Evolutionary conservation across 2,113 vertebrate genomes (phyloP), one percentile per base, ranked within the genome.

Genomic region (Ctenomys sociabilis): DNA sequence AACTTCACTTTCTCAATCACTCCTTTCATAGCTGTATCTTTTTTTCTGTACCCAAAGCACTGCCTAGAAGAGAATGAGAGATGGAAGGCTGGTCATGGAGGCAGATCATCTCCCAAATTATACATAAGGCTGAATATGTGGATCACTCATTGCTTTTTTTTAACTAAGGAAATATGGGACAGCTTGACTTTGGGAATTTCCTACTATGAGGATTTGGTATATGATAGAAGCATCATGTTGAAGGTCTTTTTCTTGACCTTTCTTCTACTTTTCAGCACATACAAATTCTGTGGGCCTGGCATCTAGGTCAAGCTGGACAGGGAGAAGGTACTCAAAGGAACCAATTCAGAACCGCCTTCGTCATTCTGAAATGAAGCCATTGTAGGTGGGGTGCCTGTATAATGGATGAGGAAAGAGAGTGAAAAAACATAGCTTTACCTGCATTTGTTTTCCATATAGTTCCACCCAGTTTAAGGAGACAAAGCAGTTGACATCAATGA

Each of bases 391-490:
- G 32, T 83, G 16, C 61, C 22, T 59, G 7, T 68, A 61, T 59
- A 78, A 11, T 83, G 35, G 43, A 72, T 61, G 84, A 75, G 72
- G 0, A 24, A 63, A 80, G 2, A 32, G 73, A 75, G n/a, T 28
- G 12, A 40, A 37, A 68, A 66, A 73, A 57, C 70, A 35, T 59
- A 21, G 19, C 19, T 93, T 95, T 97, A 98, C 98, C 93, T 97
- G 89, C 32, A 35, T 59, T 87, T 93, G 80, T 59, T 54, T 96
- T 40, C 43, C 81, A 37, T 24, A 37, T 16, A 32, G 77, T 22
- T 96, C 93, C 13, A 95, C 11, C 97, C 98, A 97, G 92, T 97
- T 92, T 90, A 98, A 97, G 61, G 95, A 97, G 26, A 98, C 82
- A 59, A 98, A 96, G 24, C 93, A 94, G 83, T 75, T 89, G 32